Conservation (phyloP, 64 coral and sea anemone species). For the Montipora sp. region DNA sequence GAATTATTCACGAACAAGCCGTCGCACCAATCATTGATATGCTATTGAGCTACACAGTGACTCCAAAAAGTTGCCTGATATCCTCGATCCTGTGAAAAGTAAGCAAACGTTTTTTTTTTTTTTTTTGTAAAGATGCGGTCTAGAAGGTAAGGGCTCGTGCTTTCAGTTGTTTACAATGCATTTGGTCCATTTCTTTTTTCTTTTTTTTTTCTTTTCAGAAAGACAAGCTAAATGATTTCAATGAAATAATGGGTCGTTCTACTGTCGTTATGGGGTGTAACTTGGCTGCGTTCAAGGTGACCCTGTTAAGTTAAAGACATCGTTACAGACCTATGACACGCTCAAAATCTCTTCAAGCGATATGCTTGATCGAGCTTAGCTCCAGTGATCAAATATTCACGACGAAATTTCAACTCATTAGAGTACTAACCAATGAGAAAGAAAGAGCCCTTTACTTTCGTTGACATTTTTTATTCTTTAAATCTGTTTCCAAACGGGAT, state of each 20-base stretch:
- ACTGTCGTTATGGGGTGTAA: not conserved
- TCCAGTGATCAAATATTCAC: slow-evolving; percentile 6
- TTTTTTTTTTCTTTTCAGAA: not conserved
- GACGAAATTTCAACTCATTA: not conserved
- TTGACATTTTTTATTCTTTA: not conserved
- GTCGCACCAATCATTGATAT: not conserved
- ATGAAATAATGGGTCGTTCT: slow-evolving; percentile 40
- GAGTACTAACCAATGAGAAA: not conserved
- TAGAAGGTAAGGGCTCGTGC: not conserved
- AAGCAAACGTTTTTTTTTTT: too few relatives aligned
- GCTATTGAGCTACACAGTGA: too few relatives aligned
- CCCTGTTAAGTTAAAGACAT: slow-evolving; percentile 4
- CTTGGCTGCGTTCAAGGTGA: not conserved
- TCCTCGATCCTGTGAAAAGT: too few relatives aligned
- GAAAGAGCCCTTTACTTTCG: not conserved
- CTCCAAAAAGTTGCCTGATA: too few relatives aligned
- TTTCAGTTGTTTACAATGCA: not conserved
- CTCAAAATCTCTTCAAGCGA: not conserved
- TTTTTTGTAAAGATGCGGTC: too few relatives aligned
- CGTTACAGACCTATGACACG: not conserved
- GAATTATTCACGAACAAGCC: not conserved
- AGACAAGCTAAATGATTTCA: not conserved
- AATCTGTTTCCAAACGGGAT: too few relatives aligned
- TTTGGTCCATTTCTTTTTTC: not conserved
- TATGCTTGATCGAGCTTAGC: not conserved